Evolutionary conservation across 2,797 vertebrate species (phyloP), one percentile per base, ranked within the genome.

Genomic region (Tadarida brasiliensis): DNA sequence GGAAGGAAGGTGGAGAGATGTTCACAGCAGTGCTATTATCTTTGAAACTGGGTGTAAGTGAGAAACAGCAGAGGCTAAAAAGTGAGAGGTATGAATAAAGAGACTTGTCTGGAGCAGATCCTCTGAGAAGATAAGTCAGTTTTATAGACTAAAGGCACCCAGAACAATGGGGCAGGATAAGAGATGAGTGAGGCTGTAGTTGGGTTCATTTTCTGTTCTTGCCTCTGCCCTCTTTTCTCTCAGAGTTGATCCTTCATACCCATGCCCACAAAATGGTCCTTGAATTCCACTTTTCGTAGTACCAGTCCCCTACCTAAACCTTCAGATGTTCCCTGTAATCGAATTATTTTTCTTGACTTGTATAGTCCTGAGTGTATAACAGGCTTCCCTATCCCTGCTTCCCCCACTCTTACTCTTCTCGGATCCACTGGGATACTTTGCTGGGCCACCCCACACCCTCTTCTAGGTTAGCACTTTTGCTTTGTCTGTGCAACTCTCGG

Each of bases 371-470:
- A 61, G 63, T 76, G 76, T 74, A 33, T 20, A 33, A 67, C 17
- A 11, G 30, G 1, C 14, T 67, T 65, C 12, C n/a, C 20, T 16
- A 2, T 15, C 1, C 35, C 28, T 54, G 28, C 24, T 26, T 51
- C n/a, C 24, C 6, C 11, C 9, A 17, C 24, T 33, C 5, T 22
- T 26, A 3, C 57, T 57, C 20, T n/a, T 19, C 22, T 63, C 33
- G 26, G 11, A 51, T 30, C 3, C 54, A 56, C 3, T 0, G 4
- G 44, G 9, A 39, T 11, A 17, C 5, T 59, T 51, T n/a, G 15
- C 9, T 14, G 10, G 4, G 2, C 33, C 16, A 12, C 14, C n/a
- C 15, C 2, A 17, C 3, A 6, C 7, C 7, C 11, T 76, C 61
- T 65, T n/a, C 61, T 35, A 11, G 10, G 7, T 65, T 26, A 70